Base-by-base conservation (phyloP, 2,113 vertebrate genomes). In the Romanogobio albipinnatus region DNA sequence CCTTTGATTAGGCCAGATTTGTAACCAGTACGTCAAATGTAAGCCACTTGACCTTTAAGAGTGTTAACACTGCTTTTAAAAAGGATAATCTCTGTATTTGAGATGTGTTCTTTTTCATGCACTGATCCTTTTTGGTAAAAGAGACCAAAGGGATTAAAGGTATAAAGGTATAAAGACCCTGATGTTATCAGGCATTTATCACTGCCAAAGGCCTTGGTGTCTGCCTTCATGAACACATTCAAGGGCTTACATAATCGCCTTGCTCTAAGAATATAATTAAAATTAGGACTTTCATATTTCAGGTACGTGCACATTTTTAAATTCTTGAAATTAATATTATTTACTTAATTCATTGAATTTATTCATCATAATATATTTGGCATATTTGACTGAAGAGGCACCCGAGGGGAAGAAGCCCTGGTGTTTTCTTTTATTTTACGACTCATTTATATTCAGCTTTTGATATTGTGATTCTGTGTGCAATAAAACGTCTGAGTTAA, bases 21-120 rank as follows among this genome's bases (percentile, higher is more conserved):
- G 29, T 85, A 88, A 83, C 56, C 79, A 86, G 64, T 26, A 82
- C 89, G 88, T 90, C 83, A 88, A 84, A 85, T 33, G 64, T 82
- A 84, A 89, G 86, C 24, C 7, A 13, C 47, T 29, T 26, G 51
- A 84, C 74, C n/a, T 43, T 70, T 61, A 78, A 15, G 61, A 29
- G 70, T 76, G 68, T 68, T 64, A 66, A 75, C 76, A 68, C 2
- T 85, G 43, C 3, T 77, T 81, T 77, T 71, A 61, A 78, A 13
- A 15, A 15, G 14, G 17, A 29, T 75, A 75, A 83, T 36, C 71
- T 76, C 36, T 61, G 39, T 49, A 61, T 29, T 43, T 74, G 76
- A 64, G 56, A 73, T 75, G 33, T 79, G 15, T 75, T 76, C 47
- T 64, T 75, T 17, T 49, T 71, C 68, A 24, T 45, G 22, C 71